Conservation (phyloP, 2,888 invertebrate genomes). For the Crossocerus cetratus region DNA sequence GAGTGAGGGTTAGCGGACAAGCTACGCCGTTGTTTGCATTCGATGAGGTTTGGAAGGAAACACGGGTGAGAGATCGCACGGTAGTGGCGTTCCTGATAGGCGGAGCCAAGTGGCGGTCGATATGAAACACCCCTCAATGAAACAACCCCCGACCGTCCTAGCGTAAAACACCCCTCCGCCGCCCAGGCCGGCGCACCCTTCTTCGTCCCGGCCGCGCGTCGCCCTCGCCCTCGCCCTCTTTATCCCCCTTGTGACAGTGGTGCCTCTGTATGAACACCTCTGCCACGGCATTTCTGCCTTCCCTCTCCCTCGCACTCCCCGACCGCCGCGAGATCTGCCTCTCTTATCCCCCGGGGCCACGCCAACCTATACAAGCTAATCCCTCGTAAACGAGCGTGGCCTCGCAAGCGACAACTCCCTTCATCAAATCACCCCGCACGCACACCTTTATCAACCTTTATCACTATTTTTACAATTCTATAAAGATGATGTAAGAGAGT, state of each 20-base stretch:
- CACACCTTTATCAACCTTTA: background rate
- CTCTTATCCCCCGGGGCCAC: slow-evolving; percentile 5
- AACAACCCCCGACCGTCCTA: slow-evolving; percentile 55
- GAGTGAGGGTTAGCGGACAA: slow-evolving; percentile 44
- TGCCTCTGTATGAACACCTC: slow-evolving; percentile 2
- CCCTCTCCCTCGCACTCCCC: background rate
- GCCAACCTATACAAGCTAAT: slow-evolving; percentile 51
- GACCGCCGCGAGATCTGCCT: background rate
- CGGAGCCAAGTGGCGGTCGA: slow-evolving; percentile 67
- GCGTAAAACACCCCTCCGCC: slow-evolving; percentile 6
- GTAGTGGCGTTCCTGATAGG: slow-evolving; percentile 55
- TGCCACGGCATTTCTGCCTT: slow-evolving; percentile 1
- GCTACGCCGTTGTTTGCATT: slow-evolving; percentile 34
- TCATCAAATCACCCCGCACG: background rate
- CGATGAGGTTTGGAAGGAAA: slow-evolving; percentile 33
- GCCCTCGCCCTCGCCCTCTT: slow-evolving; percentile 16
- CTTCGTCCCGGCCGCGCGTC: background rate
- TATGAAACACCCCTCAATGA: slow-evolving; percentile 67
- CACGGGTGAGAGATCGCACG: slow-evolving; percentile 32
- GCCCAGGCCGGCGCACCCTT: slow-evolving; percentile 13
- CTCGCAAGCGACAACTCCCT: slow-evolving; percentile 3
- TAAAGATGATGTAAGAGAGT: too few species aligned
- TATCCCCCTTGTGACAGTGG: slow-evolving; percentile 1
- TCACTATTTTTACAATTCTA: too few species aligned
- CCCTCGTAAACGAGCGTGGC: slow-evolving; percentile 52